Percentiles rank a stretch among this genome's conserved stretches.
Evolutionary conservation across 2,797 vertebrate genomes (phyloP).

Genomic region (Mycteria americana): DNA sequence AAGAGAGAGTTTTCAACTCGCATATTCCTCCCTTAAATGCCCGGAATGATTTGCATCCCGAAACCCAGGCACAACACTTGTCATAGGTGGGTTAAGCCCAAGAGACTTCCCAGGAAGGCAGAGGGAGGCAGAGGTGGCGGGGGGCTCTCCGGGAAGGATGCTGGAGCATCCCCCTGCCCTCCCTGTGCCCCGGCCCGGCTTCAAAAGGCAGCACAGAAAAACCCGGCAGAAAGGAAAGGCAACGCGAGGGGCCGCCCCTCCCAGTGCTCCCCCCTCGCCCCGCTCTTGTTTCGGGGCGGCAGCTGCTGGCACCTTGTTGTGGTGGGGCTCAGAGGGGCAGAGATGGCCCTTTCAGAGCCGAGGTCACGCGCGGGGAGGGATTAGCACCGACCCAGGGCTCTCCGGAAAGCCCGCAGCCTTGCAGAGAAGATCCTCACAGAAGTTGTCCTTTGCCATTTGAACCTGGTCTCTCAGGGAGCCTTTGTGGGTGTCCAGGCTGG

Average conservation of each 20-base stretch:
- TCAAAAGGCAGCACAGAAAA: background rate
- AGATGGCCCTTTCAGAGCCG: background rate
- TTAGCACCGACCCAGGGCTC: background rate
- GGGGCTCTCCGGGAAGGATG: background rate
- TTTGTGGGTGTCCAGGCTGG: accelerated
- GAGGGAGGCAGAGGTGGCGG: accelerated
- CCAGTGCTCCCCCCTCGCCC: background rate
- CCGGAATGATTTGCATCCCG: background rate
- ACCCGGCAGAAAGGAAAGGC: background rate
- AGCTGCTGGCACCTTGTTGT: background rate
- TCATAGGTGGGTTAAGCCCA: background rate
- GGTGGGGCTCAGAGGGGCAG: background rate
- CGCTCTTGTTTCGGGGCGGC: background rate
- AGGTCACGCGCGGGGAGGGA: background rate
- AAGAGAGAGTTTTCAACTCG: background rate
- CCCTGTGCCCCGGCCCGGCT: accelerated
- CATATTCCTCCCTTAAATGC: background rate
- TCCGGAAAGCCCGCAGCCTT: background rate
- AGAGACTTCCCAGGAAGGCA: background rate
- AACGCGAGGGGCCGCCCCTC: accelerated
- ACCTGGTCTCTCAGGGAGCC: background rate
- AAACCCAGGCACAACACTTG: background rate
- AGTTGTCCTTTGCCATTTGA: background rate
- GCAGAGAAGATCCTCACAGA: background rate
- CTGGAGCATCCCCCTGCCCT: background rate